These are phyloP conservation scores for Avahi laniger DNA, from an alignment of 2,797 vertebrate species.

Conservation along the genomic window DNA sequence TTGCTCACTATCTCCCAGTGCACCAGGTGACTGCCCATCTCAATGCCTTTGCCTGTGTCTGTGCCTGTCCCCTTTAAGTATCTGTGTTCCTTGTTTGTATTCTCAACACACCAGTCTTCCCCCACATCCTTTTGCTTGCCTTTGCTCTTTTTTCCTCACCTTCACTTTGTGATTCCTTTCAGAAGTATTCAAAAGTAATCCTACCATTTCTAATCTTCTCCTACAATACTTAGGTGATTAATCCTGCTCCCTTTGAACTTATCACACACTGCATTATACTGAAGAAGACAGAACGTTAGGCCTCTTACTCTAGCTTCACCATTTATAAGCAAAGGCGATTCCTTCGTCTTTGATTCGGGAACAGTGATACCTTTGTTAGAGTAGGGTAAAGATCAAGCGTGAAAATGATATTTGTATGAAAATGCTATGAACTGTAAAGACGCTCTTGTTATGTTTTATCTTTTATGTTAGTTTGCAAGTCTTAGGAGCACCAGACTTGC, in stretches of 20 bases:
- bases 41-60: too few relatives aligned
- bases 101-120: background rate
- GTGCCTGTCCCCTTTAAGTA: background rate
- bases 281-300: background rate
- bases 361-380: background rate
- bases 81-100: background rate
- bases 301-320: background rate
- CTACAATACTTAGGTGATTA: background rate
- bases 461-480: background rate
- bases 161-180: background rate
- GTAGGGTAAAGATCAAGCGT: background rate
- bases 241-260: background rate
- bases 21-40: background rate
- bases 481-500: background rate
- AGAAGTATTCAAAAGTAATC: background rate
- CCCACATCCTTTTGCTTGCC: background rate
- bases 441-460: background rate
- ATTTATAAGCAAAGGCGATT: background rate
- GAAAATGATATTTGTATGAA: background rate
- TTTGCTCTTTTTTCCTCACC: background rate
- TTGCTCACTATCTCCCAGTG: rapidly evolving
- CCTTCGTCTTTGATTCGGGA: background rate
- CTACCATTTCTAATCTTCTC: background rate
- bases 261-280: background rate
- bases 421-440: background rate